Evolutionary conservation across 92 coral and sea anemone species (phyloP), one percentile per base, ranked within the genome.

Genomic region (Virgularia gustaviana): DNA sequence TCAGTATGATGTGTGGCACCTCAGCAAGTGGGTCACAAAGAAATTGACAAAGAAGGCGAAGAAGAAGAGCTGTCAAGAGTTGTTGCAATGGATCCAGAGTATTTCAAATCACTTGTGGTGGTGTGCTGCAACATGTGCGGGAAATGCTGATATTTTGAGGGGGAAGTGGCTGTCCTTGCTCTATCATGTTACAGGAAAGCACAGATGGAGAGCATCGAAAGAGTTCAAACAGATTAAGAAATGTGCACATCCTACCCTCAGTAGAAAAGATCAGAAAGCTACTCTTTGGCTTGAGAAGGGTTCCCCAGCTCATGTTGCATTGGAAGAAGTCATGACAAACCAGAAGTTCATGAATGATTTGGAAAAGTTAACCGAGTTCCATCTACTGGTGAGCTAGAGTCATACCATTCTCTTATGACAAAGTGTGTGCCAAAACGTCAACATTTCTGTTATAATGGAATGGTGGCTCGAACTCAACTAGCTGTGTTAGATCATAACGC

Each of bases 1-100:
- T 56, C 80, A 81, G 62, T 85, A 71, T 72, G 86, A 85, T 65
- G 83, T 81, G 3, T 85, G 86, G 89, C 83, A 85, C n/a, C n/a
- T n/a, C n/a, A n/a, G n/a, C 9, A 85, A 81, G 67, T 85, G 75
- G 67, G 49, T 85, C n/a, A 56, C 81, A 2, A 85, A 85, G 31
- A 19, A 74, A 38, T 72, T 37, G 12, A 83, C 80, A 9, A 78
- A 83, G 12, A 83, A 78, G 49, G 76, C 87, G 3, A 78, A 83
- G 55, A 31, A 60, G 13, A 78, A 72, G 44, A 36, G 72, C 9
- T 71, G 76, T 25, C 57, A 78, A 55, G 83, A 78, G 4, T 32
- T 83, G 60, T 2, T 20, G 2, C 72, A 71, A 23, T 83, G 83
- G 87, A 83, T 83, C 15, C 79, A 83, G 37, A 76, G 82, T 19